phyloP scores from a whole-genome alignment of 1,140 invertebrate genomes.

The Heliconius himera region DNA sequence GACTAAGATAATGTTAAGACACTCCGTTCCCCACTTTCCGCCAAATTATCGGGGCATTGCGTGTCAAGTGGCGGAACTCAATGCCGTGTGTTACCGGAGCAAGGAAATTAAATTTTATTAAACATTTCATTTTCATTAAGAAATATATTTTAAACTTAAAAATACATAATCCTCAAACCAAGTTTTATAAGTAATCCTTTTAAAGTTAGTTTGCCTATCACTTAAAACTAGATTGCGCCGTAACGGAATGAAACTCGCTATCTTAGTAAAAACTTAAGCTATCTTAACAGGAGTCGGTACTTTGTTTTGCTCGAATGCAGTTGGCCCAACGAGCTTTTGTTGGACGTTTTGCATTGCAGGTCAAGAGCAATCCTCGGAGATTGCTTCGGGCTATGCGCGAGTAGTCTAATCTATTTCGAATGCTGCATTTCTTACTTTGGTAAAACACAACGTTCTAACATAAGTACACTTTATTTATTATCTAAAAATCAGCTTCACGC shows the following conservation, averaged over 20 bases:
- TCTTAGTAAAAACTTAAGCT: constrained; percentile 37
- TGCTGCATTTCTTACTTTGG: constrained; percentile 29
- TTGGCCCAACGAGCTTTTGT: constrained; percentile 58
- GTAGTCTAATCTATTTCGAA: constrained; percentile 42
- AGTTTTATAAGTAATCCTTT: constrained; percentile 24
- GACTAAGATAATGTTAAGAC: no score
- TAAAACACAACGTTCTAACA: neutral
- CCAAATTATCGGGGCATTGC: no score
- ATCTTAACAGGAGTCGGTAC: constrained; percentile 43
- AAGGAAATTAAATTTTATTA: no score
- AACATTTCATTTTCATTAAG: no score
- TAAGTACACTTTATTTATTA: neutral
- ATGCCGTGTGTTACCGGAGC: no score
- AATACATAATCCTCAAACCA: constrained; percentile 17
- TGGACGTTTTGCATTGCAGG: constrained; percentile 63
- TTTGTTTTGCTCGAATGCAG: constrained; percentile 54
- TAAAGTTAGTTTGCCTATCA: constrained; percentile 31
- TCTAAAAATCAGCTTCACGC: no score
- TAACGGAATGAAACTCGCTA: constrained; percentile 34
- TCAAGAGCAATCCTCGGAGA: constrained; percentile 69
- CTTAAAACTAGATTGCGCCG: constrained; percentile 32
- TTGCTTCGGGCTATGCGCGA: constrained; percentile 50
- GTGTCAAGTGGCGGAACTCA: no score
- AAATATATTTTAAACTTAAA: neutral
- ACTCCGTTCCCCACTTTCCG: no score